Conservation (phyloP, 2,888 invertebrate genomes). For the Drosophila dives region DNA sequence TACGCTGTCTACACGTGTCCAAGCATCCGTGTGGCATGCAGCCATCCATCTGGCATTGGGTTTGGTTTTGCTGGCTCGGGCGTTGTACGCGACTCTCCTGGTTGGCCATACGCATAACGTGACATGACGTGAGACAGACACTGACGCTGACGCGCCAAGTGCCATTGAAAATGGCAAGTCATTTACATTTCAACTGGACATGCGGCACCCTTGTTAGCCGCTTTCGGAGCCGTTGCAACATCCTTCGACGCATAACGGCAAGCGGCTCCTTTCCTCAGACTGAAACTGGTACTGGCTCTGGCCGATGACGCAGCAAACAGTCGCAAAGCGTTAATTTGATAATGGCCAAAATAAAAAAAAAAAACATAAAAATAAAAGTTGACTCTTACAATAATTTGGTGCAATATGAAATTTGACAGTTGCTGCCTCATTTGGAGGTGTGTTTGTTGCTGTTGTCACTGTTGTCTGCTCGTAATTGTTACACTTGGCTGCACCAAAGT, state of each 20-base stretch:
- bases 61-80: slow-evolving; percentile 1
- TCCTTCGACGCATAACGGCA: slow-evolving; percentile 79
- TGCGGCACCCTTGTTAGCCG: slow-evolving; percentile 77
- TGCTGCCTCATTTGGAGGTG: slow-evolving; percentile 39
- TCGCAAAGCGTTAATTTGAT: slow-evolving; percentile 72
- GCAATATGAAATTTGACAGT: slow-evolving; percentile 61
- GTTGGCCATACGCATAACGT: slow-evolving; percentile 67
- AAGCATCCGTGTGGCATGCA: slow-evolving; percentile 2
- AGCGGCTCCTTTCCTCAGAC: slow-evolving; percentile 42
- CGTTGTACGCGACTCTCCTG: slow-evolving; percentile 33
- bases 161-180: slow-evolving; percentile 77
- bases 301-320: slow-evolving; percentile 67
- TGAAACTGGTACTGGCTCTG: slow-evolving; percentile 31
- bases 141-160: slow-evolving; percentile 67
- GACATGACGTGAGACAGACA: slow-evolving; percentile 62
- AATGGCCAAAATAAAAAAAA: slow-evolving; percentile 62
- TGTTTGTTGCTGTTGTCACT: slow-evolving; percentile 37
- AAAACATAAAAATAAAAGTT: slow-evolving; percentile 21
- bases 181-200: slow-evolving; percentile 80
- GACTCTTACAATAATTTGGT: slow-evolving; percentile 61
- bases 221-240: slow-evolving; percentile 61
- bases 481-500: slow-evolving; percentile 75
- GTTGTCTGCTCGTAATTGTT: slow-evolving; percentile 57
- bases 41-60: slow-evolving; percentile 40
- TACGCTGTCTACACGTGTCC: slow-evolving; percentile 30